phyloP scores from a whole-genome alignment of 2,888 invertebrate genomes.

The Aphidius colemani region DNA sequence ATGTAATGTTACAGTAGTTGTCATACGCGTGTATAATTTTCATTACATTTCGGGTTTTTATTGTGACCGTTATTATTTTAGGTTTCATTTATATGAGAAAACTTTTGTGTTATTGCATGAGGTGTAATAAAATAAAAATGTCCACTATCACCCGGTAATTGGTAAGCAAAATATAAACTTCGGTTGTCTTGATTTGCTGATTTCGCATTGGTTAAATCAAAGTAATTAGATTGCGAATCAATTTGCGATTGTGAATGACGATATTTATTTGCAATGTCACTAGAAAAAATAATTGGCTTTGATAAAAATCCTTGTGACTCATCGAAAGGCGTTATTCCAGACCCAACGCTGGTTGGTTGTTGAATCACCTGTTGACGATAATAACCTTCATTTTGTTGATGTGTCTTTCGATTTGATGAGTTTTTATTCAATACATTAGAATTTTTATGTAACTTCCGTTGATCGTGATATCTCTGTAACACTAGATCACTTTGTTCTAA shows the following conservation, averaged over 20 bases:
- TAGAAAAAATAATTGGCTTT: conserved; percentile 52
- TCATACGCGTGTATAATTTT: too few relatives aligned
- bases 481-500: conserved; percentile 34
- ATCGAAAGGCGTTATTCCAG: conserved; percentile 42
- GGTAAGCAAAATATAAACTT: conserved; percentile 73
- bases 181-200: conserved; percentile 41
- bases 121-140: conserved; percentile 81
- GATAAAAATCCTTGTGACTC: conserved; percentile 36
- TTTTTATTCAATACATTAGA: too few relatives aligned
- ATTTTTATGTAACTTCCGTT: conserved; percentile 16
- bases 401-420: conserved; percentile 18
- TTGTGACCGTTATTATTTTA: too few relatives aligned
- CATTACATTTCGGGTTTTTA: too few relatives aligned
- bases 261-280: conserved; percentile 67
- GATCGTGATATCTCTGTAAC: conserved; percentile 38
- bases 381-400: conserved; percentile 24
- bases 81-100: too few relatives aligned
- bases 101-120: conserved; percentile 62
- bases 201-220: conserved; percentile 50
- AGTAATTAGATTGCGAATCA: conserved; percentile 68
- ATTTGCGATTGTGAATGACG: conserved; percentile 65
- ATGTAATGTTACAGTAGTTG: too few relatives aligned
- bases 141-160: conserved; percentile 76
- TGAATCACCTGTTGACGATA: conserved; percentile 17
- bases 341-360: conserved; percentile 32